Percentiles rank a stretch among this genome's conserved stretches.
These are phyloP conservation scores for Pangasius djambal DNA, from an alignment of 2,797 vertebrate species.

Conservation along the genomic window DNA sequence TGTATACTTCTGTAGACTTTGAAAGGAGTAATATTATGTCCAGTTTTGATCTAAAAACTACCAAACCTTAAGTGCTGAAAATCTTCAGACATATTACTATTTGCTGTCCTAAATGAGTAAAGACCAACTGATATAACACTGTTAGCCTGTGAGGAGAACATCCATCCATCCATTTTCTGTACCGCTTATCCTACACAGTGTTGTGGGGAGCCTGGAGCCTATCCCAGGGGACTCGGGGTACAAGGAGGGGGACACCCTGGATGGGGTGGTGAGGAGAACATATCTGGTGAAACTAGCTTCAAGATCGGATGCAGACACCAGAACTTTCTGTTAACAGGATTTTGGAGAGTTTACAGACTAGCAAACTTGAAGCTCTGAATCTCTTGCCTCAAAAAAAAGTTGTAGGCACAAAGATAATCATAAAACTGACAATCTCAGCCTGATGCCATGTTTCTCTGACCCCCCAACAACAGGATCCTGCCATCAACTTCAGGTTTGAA, in stretches of 20 bases:
- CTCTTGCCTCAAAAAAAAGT: not conserved
- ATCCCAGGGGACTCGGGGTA: too few species aligned
- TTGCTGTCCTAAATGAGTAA: not conserved
- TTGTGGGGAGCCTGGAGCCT: too few species aligned
- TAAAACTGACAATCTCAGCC: not conserved
- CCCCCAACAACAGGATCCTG: not conserved
- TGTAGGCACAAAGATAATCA: not conserved
- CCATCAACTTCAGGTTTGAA: not conserved
- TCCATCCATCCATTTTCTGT: not conserved
- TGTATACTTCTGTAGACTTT: not conserved
- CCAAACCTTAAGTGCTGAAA: slow-evolving; percentile 4
- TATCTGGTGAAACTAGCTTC: slow-evolving; percentile 37
- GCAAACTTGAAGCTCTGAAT: not conserved
- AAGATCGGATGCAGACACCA: slow-evolving; percentile 25
- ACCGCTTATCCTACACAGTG: too few species aligned
- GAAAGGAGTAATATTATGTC: not conserved
- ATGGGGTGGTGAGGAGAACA: not conserved
- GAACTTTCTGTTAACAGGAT: slow-evolving; percentile 28
- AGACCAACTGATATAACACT: not conserved
- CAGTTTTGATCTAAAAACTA: not conserved
- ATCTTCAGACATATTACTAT: not conserved
- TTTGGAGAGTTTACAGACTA: not conserved
- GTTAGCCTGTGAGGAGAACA: not conserved
- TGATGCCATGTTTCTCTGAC: not conserved
- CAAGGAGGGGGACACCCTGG: too few species aligned